These are phyloP conservation scores for Xanthia togata DNA, from an alignment of 2,888 invertebrate species.

Conservation along the genomic window DNA sequence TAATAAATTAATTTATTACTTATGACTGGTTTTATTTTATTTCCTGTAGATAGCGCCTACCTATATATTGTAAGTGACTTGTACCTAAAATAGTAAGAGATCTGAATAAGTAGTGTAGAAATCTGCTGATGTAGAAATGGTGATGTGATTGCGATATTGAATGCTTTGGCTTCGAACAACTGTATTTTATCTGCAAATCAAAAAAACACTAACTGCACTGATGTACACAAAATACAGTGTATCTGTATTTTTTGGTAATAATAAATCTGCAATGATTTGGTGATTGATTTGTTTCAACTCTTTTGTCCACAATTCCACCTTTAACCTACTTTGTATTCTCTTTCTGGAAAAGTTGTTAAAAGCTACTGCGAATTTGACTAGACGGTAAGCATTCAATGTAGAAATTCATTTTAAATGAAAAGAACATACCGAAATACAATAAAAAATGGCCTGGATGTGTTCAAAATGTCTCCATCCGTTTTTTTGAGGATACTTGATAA, in stretches of 20 bases:
- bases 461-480: neutral
- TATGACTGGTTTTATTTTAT: slow-evolving; percentile 76
- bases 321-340: neutral
- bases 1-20: slow-evolving; percentile 88
- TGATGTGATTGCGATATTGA: neutral
- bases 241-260: neutral
- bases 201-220: neutral
- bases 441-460: neutral
- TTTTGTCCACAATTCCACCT: neutral
- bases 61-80: too few species aligned
- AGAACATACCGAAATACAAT: neutral
- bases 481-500: neutral
- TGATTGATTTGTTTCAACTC: neutral
- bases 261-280: neutral
- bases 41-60: slow-evolving; percentile 39
- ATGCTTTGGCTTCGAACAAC: neutral
- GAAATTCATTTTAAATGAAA: neutral
- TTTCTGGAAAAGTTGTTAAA: neutral
- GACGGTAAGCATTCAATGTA: neutral
- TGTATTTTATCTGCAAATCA: slow-evolving; percentile 21
- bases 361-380: neutral
- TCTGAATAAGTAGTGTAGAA: slow-evolving; percentile 12
- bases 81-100: slow-evolving; percentile 1
- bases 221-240: too few species aligned
- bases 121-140: slow-evolving; percentile 10